Percentiles rank a stretch among this genome's conserved stretches.
Conservation (phyloP, 92 coral and sea anemone species). For the Epizoanthus scotinus region DNA sequence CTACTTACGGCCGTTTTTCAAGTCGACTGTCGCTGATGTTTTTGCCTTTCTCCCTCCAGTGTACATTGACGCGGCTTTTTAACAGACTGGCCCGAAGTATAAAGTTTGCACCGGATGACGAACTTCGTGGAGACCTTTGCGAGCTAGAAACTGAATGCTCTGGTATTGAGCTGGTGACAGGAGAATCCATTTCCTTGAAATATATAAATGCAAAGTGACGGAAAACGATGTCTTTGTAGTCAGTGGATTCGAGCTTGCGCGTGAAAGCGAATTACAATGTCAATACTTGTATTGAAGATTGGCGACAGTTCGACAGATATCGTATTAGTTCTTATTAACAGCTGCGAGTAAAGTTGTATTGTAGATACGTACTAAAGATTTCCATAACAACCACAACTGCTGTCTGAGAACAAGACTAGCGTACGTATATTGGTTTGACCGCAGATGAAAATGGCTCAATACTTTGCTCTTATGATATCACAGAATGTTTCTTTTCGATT, state of each 20-base stretch:
- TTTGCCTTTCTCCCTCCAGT: constrained; percentile 19
- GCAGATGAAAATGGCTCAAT: too few species aligned
- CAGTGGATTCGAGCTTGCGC: neutral
- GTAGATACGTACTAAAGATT: neutral
- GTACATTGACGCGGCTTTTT: neutral
- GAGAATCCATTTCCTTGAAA: too few species aligned
- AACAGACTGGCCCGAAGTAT: neutral
- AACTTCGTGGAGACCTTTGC: neutral
- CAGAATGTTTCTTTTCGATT: too few species aligned
- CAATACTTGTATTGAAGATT: neutral
- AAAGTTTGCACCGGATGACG: too few species aligned
- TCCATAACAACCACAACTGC: constrained; percentile 12
- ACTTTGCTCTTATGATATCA: too few species aligned
- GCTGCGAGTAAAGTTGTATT: neutral
- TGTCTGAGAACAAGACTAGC: neutral
- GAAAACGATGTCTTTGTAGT: neutral
- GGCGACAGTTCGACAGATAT: neutral
- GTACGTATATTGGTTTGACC: neutral
- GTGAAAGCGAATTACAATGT: constrained; percentile 9
- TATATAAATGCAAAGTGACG: neutral
- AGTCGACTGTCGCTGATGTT: neutral
- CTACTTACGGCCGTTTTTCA: constrained; percentile 3
- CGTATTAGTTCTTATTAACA: neutral
- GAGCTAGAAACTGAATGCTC: neutral
- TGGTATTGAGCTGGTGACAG: neutral